phyloP scores from a whole-genome alignment of 2,888 invertebrate genomes.

The Agrotis ipsilon region DNA sequence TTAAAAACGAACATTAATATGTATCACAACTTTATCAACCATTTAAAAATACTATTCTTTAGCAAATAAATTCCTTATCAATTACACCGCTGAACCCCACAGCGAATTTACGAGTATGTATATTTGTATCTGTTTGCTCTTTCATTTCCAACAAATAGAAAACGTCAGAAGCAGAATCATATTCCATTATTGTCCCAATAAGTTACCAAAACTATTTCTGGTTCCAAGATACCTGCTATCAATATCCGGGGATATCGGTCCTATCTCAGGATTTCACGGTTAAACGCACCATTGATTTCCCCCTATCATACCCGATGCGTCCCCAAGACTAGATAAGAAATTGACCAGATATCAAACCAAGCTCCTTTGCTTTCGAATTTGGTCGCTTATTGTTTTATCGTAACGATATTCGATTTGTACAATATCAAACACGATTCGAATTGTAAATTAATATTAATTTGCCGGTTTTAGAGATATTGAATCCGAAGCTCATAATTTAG shows the following conservation, averaged over 20 bases:
- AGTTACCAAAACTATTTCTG: constrained; percentile 83
- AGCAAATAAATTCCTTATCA: constrained; percentile 25
- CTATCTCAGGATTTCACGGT: constrained; percentile 89
- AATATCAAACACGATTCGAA: constrained; percentile 35
- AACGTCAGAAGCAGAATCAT: constrained; percentile 71
- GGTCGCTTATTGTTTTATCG: constrained; percentile 71
- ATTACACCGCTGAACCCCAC: constrained; percentile 7
- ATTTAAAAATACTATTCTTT: neutral
- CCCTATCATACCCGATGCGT: constrained; percentile 81
- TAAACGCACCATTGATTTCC: constrained; percentile 86
- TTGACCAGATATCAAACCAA: constrained; percentile 83
- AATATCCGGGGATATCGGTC: constrained; percentile 84
- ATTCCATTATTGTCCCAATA: constrained; percentile 78
- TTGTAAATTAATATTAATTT: constrained; percentile 39
- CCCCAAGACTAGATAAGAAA: constrained; percentile 86
- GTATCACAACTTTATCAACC: neutral
- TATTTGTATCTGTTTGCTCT: constrained; percentile 44
- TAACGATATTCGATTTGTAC: constrained; percentile 46
- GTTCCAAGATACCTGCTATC: constrained; percentile 86
- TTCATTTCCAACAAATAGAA: constrained; percentile 55
- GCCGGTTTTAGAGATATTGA: constrained; percentile 32
- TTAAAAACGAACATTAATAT: too few species aligned
- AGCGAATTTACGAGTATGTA: constrained; percentile 18
- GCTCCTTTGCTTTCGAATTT: constrained; percentile 73
- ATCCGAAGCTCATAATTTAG: constrained; percentile 35